Percentiles rank a stretch among this genome's conserved stretches.
phyloP scores from a whole-genome alignment of 2,888 invertebrate genomes.

The Drosophila meridiana region DNA sequence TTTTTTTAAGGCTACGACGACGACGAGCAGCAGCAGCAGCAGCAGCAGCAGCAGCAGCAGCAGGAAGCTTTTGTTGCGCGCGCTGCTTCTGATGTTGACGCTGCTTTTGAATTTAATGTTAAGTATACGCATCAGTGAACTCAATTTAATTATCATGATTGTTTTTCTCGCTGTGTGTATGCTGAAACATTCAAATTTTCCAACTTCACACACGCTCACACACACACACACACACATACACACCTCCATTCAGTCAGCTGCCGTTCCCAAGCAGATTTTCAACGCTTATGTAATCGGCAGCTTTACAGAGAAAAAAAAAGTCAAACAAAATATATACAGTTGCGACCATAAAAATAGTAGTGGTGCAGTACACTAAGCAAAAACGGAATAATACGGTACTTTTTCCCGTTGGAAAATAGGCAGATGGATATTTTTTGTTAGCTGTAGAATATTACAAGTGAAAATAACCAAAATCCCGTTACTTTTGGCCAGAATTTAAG shows the following conservation, averaged over 20 bases:
- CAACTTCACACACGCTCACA: constrained; percentile 62
- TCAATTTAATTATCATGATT: constrained; percentile 80
- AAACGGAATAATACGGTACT: no score
- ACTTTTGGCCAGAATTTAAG: no score
- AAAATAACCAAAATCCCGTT: no score
- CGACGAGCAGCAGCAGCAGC: constrained; percentile 11
- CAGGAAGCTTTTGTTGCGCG: constrained; percentile 50
- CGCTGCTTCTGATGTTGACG: constrained; percentile 22
- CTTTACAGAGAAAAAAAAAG: constrained; percentile 26
- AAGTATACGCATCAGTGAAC: constrained; percentile 83
- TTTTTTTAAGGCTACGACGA: constrained; percentile 40
- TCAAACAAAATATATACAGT: constrained; percentile 32
- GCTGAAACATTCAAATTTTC: constrained; percentile 66
- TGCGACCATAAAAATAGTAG: no score
- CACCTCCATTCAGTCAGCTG: constrained; percentile 36
- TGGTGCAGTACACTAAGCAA: no score
- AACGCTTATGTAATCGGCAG: constrained; percentile 70
- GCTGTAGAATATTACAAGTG: no score
- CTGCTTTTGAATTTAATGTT: constrained; percentile 75
- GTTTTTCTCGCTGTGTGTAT: constrained; percentile 62
- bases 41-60: no score
- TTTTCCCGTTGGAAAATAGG: no score
- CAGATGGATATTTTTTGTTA: no score
- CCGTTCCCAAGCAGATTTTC: constrained; percentile 66
- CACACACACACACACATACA: constrained; percentile 31